Percentiles rank a stretch among this genome's conserved stretches.
phyloP scores from a whole-genome alignment of 2,888 invertebrate species.

The Patella ulyssiponensis region DNA sequence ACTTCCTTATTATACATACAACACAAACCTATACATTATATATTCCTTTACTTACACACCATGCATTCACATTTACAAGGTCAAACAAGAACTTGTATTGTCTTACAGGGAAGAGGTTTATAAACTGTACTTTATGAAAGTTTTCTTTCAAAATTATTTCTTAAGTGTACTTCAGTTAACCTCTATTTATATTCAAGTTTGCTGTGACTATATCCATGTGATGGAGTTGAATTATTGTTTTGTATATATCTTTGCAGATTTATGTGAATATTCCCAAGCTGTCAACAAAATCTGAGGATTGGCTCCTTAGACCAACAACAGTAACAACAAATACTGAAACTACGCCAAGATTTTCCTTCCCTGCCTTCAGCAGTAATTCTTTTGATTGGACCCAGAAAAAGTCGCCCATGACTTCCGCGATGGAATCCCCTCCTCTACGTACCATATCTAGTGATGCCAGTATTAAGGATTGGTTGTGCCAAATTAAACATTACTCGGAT shows the following conservation, averaged over 20 bases:
- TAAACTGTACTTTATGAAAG: too few species aligned
- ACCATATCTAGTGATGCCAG: conserved; percentile 50
- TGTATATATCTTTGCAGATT: conserved; percentile 46
- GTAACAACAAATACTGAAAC: conserved; percentile 32
- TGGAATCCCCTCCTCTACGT: conserved; percentile 15
- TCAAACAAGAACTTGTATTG: too few species aligned
- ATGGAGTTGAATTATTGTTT: too few species aligned
- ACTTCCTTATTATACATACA: too few species aligned
- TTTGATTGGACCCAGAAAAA: conserved; percentile 39
- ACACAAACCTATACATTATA: too few species aligned
- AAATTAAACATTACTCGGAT: conserved; percentile 62
- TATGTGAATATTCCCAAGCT: conserved; percentile 61
- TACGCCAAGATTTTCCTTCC: conserved; percentile 41
- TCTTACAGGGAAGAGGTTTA: too few species aligned
- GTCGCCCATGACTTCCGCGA: neutral
- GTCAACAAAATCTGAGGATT: conserved; percentile 54
- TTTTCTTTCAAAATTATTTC: too few species aligned
- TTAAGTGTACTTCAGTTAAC: too few species aligned
- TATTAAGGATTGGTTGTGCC: conserved; percentile 66
- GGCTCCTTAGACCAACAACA: conserved; percentile 50
- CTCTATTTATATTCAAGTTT: too few species aligned
- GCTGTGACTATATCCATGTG: too few species aligned
- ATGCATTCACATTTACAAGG: too few species aligned
- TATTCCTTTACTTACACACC: too few species aligned
- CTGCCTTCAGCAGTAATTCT: conserved; percentile 39